phyloP scores from a whole-genome alignment of 2,888 invertebrate species.

The Platycnemis pennipes region DNA sequence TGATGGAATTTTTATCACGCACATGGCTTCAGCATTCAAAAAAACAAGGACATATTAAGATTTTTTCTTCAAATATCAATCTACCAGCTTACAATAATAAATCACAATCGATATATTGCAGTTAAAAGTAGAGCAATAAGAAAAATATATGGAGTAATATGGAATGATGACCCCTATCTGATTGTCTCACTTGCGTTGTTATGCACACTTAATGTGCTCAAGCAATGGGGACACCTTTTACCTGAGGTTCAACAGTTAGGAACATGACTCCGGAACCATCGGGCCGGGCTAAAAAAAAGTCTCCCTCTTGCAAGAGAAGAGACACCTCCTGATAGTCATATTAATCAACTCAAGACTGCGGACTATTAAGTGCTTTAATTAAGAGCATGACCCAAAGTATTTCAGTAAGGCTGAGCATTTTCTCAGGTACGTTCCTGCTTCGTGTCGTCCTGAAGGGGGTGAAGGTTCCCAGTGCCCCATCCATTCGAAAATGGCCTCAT shows the following conservation, averaged over 20 bases:
- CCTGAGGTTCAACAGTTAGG: background rate
- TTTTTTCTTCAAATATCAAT: no score
- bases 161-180: no score
- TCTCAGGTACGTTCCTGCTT: background rate
- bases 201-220: no score
- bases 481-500: background rate
- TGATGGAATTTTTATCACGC: no score
- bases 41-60: no score
- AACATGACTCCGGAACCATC: background rate
- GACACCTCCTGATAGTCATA: background rate
- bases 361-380: constrained; percentile 14
- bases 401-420: background rate
- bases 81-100: no score
- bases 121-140: no score
- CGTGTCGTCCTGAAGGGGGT: background rate
- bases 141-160: no score
- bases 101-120: no score
- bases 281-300: background rate
- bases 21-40: no score
- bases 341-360: background rate
- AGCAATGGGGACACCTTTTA: no score
- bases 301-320: background rate
- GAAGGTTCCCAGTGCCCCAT: background rate
- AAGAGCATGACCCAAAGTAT: background rate
- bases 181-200: no score